These are phyloP conservation scores for Deroptyus accipitrinus DNA, from an alignment of 2,113 vertebrate genomes.

Conservation along the genomic window DNA sequence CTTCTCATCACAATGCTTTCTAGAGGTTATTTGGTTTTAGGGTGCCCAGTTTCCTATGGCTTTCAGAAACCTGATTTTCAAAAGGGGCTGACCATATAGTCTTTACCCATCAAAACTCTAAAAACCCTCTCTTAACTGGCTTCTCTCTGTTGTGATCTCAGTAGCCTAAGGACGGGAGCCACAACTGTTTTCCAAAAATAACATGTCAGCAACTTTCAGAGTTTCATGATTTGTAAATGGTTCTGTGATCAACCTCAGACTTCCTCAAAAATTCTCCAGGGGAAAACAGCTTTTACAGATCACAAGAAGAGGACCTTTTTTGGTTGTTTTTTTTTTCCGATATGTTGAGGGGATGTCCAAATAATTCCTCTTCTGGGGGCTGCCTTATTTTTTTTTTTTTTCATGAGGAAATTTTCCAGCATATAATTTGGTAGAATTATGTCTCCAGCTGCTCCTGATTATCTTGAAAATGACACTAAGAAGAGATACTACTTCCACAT, in stretches of 20 bases:
- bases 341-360: not conserved
- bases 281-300: not conserved
- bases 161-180: not conserved
- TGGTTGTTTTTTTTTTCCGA: not conserved
- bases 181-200: conserved; percentile 36
- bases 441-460: not conserved
- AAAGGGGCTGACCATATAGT: not conserved
- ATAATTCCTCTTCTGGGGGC: not conserved
- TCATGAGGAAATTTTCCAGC: not conserved
- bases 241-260: not conserved
- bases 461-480: not conserved
- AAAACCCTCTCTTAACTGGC: not conserved
- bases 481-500: not conserved
- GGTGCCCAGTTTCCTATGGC: not conserved
- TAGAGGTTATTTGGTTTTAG: not conserved
- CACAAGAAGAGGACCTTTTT: not conserved
- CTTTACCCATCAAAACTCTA: not conserved
- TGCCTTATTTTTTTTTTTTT: not conserved
- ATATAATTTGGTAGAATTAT: not conserved
- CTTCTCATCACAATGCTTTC: not conserved
- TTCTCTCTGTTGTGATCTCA: not conserved
- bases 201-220: conserved; percentile 3
- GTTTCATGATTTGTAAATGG: conserved; percentile 49
- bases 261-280: conserved; percentile 55
- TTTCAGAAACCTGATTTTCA: not conserved